Percentiles rank a stretch among this genome's conserved stretches.
Conservation (phyloP, 1,140 invertebrate genomes). For the Conus ventricosus region DNA sequence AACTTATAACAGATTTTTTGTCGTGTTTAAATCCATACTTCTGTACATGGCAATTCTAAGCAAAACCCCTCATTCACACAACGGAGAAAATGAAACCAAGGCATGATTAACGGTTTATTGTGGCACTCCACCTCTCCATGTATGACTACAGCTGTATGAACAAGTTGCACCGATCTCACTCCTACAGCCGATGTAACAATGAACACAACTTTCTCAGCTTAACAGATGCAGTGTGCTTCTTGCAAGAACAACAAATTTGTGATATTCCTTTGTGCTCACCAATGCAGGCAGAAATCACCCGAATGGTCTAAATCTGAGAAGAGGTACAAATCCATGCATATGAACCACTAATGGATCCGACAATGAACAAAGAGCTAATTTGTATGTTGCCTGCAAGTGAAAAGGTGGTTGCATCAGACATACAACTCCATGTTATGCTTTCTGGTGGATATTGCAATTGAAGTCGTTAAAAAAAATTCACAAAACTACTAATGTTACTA, state of each 20-base stretch:
- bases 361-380: background rate
- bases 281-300: background rate
- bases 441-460: background rate
- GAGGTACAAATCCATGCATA: background rate
- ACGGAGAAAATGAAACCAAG: no score
- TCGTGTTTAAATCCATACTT: no score
- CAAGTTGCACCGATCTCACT: constrained; percentile 1
- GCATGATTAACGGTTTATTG: constrained; percentile 25
- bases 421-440: background rate
- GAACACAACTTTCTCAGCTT: constrained; percentile 2
- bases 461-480: background rate
- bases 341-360: background rate
- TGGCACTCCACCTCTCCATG: background rate
- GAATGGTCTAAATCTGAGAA: background rate
- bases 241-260: no score
- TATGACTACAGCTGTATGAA: constrained; percentile 8
- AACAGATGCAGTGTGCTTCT: background rate
- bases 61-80: no score
- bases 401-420: background rate
- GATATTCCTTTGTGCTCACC: background rate
- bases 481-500: background rate
- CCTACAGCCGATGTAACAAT: background rate
- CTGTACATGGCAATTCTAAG: no score
- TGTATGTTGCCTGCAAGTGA: background rate
- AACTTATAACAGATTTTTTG: background rate